Evolutionary conservation across 2,113 vertebrate species (phyloP).

Genomic region (Hydrochoerus hydrochaeris): DNA sequence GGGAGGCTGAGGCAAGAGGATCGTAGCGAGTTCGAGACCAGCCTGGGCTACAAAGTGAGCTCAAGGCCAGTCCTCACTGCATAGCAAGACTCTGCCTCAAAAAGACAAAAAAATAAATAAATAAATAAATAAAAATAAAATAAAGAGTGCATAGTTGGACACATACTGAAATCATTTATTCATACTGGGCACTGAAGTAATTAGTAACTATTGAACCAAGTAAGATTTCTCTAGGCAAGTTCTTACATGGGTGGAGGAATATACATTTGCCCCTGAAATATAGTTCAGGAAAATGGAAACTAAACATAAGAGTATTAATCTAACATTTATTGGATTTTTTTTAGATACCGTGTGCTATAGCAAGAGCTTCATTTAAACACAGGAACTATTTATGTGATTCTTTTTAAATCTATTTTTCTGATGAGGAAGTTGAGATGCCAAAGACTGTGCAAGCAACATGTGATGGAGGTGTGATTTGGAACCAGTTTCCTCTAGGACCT

Average conservation of each 20-base stretch:
- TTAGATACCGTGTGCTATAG: neutral
- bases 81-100: too few species aligned
- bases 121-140: too few species aligned
- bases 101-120: too few species aligned
- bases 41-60: too few species aligned
- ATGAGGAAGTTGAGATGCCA: neutral
- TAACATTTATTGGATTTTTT: slow-evolving; percentile 22
- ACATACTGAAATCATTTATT: neutral
- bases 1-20: too few species aligned
- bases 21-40: too few species aligned
- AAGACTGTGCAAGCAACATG: neutral
- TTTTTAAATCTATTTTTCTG: slow-evolving; percentile 52
- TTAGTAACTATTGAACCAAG: neutral
- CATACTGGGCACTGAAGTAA: neutral
- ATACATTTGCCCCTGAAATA: slow-evolving; percentile 39
- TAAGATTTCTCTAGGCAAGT: neutral
- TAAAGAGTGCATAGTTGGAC: neutral
- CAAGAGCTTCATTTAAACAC: slow-evolving; percentile 28
- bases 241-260: neutral
- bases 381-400: neutral
- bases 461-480: neutral
- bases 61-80: too few species aligned
- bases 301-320: slow-evolving; percentile 23
- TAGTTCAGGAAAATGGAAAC: slow-evolving; percentile 18
- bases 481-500: neutral